Base-by-base conservation (phyloP, 2,888 invertebrate genomes). In the Ectemnius cavifrons region DNA sequence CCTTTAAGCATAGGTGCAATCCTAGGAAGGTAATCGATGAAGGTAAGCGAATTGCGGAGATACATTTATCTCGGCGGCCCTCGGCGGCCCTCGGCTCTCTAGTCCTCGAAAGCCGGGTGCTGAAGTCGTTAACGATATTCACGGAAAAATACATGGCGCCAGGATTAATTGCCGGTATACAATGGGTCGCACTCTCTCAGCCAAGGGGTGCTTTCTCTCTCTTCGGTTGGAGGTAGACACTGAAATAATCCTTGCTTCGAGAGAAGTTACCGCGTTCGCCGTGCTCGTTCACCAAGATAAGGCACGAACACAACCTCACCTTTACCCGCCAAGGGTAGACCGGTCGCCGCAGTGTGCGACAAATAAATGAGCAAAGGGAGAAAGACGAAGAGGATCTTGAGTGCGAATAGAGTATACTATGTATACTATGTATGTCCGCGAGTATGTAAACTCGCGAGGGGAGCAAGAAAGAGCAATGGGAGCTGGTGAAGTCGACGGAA, bases 351-450 rank as follows among this genome's bases (percentile, higher is more conserved):
- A 5, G 37, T 37, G 37, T 4, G 63, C 47, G 71, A 70, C 78
- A 78, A 77, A 78, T 78, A 78, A 78, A 78, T 71, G 73, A 78
- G 52, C 52, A 11, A 13, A 52, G 11, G 65, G 37, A 37, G 37
- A 37, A 37, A 4, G 11, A 37, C 37, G 37, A 37, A 11, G 37
- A 37, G 37, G 11, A 11, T 37, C 37, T 6, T 11, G 3, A 37
- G 6, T 37, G 37, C 37, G 37, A 37, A 37, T 37, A 37, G 37
- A 37, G 37, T 37, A 11, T 11, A 67, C 49, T 27, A 52, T 69
- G 63, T 70, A 63, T 66, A 63, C n/a, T 68, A 67, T 67, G 73
- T 67, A 70, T 72, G 78, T 71, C 77, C 68, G 78, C 73, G 73
- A 73, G 77, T 71, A 73, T 60, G 73, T 77, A 66, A 71, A 73